Evolutionary conservation across 2,113 vertebrate genomes (phyloP).

Genomic region (Plestiodon gilberti): DNA sequence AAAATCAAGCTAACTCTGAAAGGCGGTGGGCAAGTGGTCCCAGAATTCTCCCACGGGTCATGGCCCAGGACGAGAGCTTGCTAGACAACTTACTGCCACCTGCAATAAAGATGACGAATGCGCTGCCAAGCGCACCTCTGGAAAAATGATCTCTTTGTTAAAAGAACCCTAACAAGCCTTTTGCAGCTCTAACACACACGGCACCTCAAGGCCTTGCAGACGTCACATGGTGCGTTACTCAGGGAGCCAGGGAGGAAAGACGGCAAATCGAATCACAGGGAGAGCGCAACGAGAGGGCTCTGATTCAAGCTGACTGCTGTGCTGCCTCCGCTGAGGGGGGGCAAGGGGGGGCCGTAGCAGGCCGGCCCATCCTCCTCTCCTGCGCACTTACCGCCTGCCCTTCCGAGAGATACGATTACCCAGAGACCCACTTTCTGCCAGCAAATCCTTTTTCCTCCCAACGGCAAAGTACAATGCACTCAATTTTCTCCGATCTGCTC

Average conservation of each 20-base stretch:
- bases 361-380: neutral
- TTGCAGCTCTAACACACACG: constrained; percentile 13
- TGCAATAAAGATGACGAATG: neutral
- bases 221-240: constrained; percentile 21
- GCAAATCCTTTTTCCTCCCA: neutral
- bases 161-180: constrained; percentile 9
- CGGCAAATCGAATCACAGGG: constrained; percentile 17
- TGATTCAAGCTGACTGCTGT: neutral
- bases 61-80: neutral
- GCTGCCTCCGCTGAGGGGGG: neutral
- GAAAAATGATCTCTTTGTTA: neutral
- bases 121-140: neutral
- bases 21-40: neutral
- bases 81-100: neutral
- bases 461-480: accelerated
- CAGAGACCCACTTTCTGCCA: neutral
- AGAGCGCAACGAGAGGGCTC: neutral
- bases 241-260: neutral
- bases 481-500: accelerated
- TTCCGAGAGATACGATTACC: neutral
- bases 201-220: constrained; percentile 6
- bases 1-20: neutral
- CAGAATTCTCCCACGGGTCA: neutral
- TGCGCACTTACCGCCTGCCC: neutral
- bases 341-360: neutral